Base-by-base conservation (phyloP, 2,797 vertebrate genomes). In the Sitta carolinensis region DNA sequence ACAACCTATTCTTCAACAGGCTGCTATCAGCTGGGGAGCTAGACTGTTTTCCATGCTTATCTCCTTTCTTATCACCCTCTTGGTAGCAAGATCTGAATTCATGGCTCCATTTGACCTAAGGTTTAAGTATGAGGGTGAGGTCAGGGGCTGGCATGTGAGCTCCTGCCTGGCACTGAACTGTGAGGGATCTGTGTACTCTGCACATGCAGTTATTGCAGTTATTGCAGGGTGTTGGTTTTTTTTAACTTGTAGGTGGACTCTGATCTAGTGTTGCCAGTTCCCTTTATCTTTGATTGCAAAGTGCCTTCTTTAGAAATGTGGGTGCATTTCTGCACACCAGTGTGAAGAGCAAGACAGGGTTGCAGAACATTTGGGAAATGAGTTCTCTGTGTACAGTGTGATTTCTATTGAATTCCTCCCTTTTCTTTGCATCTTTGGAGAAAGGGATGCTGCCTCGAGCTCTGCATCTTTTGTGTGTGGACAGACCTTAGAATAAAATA, bases 11-110 rank as follows among this genome's bases (percentile, higher is more conserved):
- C 89, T 87, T 95, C 78, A 92, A 7, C 63, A 92, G 66, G 72
- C 47, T 79, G 79, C 15, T 96, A 77, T 13, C 83, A 74, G 67
- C 74, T 94, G 81, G 38, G 63, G 75, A 85, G 63, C 84, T 69
- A 84, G 80, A 43, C 83, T 93, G 67, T 79, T 91, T 79, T 95
- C 67, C 43, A 58, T 67, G 61, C 61, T 90, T 96, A 90, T 84
- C 90, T 91, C 61, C 68, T 89, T 90, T 38, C 70, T 94, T 95
- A 84, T 82, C 21, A 0, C 23, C 34, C 29, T 64, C 7, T 88
- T 89, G 63, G 63, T 88, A 64, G 91, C 63, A 47, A 74, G 87
- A 77, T 79, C 80, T 84, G 87, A 82, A 67, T 84, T 87, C 6
- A 2, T 67, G 79, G 70, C 61, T 94, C 50, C 22, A 1, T 94